A percentile compares a stretch with the other conserved stretches of the same genome.
Conservation (phyloP, 30 jellyfish, hydroid and myxozoan genomes). For the Aurelia sp. region DNA sequence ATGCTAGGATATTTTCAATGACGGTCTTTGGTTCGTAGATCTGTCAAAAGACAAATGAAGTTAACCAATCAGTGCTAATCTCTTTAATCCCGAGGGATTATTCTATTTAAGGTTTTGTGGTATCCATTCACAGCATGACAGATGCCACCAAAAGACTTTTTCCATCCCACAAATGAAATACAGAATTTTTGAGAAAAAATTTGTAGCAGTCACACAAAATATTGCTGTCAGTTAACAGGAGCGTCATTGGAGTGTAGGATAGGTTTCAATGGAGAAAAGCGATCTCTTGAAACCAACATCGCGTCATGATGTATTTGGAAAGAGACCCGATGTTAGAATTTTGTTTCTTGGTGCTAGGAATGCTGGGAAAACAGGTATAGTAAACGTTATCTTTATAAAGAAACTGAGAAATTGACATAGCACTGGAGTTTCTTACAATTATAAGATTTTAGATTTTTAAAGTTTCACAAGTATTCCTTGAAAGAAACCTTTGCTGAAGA, state of each 20-base stretch:
- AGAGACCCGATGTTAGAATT: conserved; percentile 56
- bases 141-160: too few species aligned
- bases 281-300: conserved; percentile 3
- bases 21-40: too few species aligned
- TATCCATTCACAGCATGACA: too few species aligned
- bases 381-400: neutral
- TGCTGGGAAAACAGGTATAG: conserved; percentile 78
- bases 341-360: conserved; percentile 61
- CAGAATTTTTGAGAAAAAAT: too few species aligned
- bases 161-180: too few species aligned
- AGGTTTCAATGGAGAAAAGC: neutral
- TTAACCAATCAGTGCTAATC: too few species aligned
- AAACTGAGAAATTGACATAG: neutral
- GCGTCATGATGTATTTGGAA: conserved; percentile 24
- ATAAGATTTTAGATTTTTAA: too few species aligned
- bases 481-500: neutral
- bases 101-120: too few species aligned
- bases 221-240: neutral
- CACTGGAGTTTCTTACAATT: neutral
- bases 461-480: neutral
- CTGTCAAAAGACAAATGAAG: too few species aligned
- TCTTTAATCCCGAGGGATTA: too few species aligned
- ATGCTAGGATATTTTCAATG: too few species aligned
- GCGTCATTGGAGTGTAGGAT: neutral
- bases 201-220: neutral